A percentile compares a stretch with the other conserved stretches of the same genome.
Conservation (phyloP, 2,113 vertebrate genomes). For the Castor canadensis region DNA sequence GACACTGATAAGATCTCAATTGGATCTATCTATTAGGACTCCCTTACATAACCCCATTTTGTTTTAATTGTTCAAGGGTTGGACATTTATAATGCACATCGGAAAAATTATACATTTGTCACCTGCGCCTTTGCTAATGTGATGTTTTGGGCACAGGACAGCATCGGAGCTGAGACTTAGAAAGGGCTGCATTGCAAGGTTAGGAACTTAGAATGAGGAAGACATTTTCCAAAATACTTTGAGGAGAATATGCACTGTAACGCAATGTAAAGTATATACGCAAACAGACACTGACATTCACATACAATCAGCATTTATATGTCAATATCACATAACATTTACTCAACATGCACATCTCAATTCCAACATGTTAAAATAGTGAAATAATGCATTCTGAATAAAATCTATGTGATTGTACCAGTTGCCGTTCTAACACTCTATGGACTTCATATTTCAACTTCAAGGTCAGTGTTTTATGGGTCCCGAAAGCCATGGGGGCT, state of each 20-base stretch:
- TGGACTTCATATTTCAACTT: accelerated
- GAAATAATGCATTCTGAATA: not conserved
- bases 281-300: not conserved
- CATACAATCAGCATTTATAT: not conserved
- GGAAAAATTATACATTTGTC: not conserved
- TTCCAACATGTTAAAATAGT: not conserved
- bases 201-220: accelerated
- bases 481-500: not conserved
- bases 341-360: not conserved
- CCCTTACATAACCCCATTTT: not conserved
- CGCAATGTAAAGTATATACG: too few relatives aligned
- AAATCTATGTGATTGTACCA: accelerated
- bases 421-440: accelerated
- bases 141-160: accelerated
- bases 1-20: not conserved
- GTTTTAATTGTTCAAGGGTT: not conserved
- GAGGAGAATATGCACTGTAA: not conserved
- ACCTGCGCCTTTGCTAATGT: accelerated
- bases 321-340: not conserved
- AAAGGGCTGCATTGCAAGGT: not conserved
- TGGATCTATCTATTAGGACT: not conserved
- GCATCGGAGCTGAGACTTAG: not conserved
- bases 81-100: not conserved
- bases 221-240: not conserved
- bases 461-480: not conserved